Percentiles rank a stretch among this genome's conserved stretches.
Evolutionary conservation across 2,888 invertebrate genomes (phyloP).

Genomic region (Biston betularia): DNA sequence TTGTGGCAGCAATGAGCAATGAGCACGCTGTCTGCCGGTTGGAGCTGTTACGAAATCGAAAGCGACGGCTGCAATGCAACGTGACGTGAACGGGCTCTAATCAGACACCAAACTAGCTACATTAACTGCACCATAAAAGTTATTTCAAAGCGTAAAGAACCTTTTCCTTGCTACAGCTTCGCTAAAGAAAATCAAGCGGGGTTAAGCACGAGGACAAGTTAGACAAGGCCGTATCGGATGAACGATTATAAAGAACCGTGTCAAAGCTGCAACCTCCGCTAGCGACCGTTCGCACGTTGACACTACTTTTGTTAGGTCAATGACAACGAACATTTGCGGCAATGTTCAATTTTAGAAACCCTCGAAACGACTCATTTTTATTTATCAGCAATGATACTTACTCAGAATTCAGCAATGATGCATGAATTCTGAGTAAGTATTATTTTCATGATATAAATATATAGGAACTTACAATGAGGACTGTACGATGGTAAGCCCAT

Average conservation of each 20-base stretch:
- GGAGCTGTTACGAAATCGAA: constrained; percentile 72
- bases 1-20: constrained; percentile 49
- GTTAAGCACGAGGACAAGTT: constrained; percentile 38
- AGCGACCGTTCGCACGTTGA: constrained; percentile 63
- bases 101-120: constrained; percentile 4
- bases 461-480: background rate
- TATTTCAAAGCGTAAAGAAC: background rate
- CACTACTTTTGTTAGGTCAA: constrained; percentile 65
- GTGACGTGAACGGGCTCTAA: constrained; percentile 51
- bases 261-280: constrained; percentile 72
- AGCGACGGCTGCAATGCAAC: constrained; percentile 63
- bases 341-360: constrained; percentile 29
- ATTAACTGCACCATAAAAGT: constrained; percentile 15
- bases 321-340: constrained; percentile 60
- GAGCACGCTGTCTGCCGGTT: constrained; percentile 53
- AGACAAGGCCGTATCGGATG: constrained; percentile 76
- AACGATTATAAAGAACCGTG: constrained; percentile 77
- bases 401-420: no score
- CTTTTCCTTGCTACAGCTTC: background rate
- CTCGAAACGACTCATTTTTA: constrained; percentile 2
- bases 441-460: constrained; percentile 9
- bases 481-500: no score
- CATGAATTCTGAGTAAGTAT: constrained; percentile 11
- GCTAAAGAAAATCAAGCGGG: constrained; percentile 4
- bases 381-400: no score